Base-by-base conservation (phyloP, 2,113 vertebrate genomes). In the Tauraco erythrolophus region DNA sequence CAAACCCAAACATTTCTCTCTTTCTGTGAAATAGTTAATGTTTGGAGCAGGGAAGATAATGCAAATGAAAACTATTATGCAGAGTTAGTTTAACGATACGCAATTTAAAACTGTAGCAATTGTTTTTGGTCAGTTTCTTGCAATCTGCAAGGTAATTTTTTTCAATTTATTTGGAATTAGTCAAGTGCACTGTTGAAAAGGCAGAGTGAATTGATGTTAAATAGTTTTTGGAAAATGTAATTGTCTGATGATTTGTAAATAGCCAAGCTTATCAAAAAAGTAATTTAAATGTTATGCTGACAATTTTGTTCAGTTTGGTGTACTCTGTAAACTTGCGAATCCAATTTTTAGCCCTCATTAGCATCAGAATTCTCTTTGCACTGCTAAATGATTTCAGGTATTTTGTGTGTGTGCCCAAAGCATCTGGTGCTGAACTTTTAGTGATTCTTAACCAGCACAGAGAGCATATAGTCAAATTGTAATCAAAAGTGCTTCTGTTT, bases 161-260 rank as follows among this genome's bases (percentile, higher is more conserved):
- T 98, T 98, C 97, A 98, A 98, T 98, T 98, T 98, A 98, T 98
- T 98, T 98, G 95, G 95, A 98, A 98, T 98, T 98, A 98, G 98
- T 98, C 97, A 98, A 98, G 98, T 98, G 98, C 97, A 97, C 95
- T 97, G 78, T 97, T 98, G 98, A 98, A 98, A 98, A 98, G 95
- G 98, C 98, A 98, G 97, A 97, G 84, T 98, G 98, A 98, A 98
- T 98, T 98, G 98, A 98, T 98, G 98, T 98, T 98, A 98, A 98
- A 98, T 98, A 98, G 98, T 98, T 98, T 98, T 98, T 98, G 98
- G 98, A 98, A 98, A 98, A 98, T 98, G 97, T 98, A 98, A 98
- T 98, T 98, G 98, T 98, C 98, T 98, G 98, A 98, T 98, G 98
- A 98, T 98, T 98, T 98, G 98, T 98, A 98, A 98, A 98, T 98